These are phyloP conservation scores for Omphaloscelis lunosa DNA, from an alignment of 2,888 invertebrate genomes.

Conservation along the genomic window DNA sequence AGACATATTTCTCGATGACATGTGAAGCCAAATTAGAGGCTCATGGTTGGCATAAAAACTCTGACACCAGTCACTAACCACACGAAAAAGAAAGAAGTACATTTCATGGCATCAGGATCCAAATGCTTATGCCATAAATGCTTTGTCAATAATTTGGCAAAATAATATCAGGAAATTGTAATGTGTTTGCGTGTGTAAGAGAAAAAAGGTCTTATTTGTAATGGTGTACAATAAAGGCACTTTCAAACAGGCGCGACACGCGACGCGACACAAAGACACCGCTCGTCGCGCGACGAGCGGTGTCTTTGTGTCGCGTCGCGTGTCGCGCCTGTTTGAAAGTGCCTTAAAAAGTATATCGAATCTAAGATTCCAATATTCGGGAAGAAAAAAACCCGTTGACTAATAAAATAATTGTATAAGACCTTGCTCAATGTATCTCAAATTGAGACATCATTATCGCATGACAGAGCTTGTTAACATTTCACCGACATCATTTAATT, in stretches of 20 bases:
- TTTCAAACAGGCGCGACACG: no score
- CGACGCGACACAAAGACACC: no score
- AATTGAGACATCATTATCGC: constrained; percentile 19
- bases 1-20: no score
- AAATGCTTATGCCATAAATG: neutral
- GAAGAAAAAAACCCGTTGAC: neutral
- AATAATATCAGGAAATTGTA: neutral
- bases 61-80: no score
- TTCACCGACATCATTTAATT: constrained; percentile 28
- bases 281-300: no score
- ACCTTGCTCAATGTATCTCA: neutral
- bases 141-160: neutral
- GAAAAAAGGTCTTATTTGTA: no score
- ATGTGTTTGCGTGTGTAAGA: neutral
- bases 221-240: neutral
- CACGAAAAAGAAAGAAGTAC: neutral
- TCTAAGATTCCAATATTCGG: neutral
- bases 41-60: no score
- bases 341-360: no score
- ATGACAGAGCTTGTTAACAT: constrained; percentile 29
- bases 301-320: no score
- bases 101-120: neutral
- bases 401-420: neutral
- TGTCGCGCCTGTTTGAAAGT: no score
- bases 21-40: no score